Evolutionary conservation across 2,113 vertebrate genomes (phyloP).

Genomic region (Gallinago undulata): DNA sequence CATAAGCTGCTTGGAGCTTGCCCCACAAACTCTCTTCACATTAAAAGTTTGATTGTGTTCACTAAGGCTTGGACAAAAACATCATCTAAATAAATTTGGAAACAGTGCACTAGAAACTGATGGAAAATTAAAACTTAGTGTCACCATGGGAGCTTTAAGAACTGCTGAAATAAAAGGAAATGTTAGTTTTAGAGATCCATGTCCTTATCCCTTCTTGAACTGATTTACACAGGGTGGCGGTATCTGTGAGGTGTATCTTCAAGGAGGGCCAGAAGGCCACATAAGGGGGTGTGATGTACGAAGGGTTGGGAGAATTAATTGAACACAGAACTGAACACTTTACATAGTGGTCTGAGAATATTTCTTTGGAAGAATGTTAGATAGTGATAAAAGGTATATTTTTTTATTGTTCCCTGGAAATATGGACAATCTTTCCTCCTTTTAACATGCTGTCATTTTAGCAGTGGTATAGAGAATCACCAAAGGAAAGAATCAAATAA

Average conservation of each 20-base stretch:
- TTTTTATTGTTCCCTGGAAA: background rate
- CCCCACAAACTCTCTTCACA: background rate
- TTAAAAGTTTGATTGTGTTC: background rate
- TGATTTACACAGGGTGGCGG: background rate
- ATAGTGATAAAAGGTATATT: background rate
- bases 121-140: constrained; percentile 20
- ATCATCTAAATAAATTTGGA: background rate
- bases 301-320: background rate
- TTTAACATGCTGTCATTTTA: background rate
- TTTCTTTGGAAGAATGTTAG: background rate
- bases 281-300: background rate
- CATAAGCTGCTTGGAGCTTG: background rate
- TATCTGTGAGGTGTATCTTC: background rate
- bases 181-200: background rate
- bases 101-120: background rate
- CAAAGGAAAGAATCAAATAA: background rate
- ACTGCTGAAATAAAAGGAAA: background rate
- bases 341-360: background rate
- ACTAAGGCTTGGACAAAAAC: constrained; percentile 3
- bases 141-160: constrained; percentile 6
- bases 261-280: background rate
- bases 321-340: background rate
- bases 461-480: background rate
- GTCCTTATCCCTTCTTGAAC: background rate
- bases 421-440: background rate